Conservation (phyloP, 2,113 vertebrate genomes). For the Pomatorhinus ruficollis region DNA sequence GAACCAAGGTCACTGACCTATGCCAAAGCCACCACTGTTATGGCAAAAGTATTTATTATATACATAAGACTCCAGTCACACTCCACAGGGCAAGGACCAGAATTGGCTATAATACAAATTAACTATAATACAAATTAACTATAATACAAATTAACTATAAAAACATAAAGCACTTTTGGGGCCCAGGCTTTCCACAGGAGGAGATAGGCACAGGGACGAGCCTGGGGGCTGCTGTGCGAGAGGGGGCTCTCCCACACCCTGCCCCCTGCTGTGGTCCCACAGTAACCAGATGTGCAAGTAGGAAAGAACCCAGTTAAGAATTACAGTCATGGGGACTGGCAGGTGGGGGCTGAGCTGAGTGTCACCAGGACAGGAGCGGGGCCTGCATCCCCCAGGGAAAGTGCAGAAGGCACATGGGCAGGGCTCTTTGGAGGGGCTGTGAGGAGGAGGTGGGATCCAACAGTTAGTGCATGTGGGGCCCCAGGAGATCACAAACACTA, state of each 20-base stretch:
- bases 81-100: conserved; percentile 66
- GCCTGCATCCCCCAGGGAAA: neutral
- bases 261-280: conserved; percentile 9
- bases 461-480: neutral
- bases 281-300: conserved; percentile 50
- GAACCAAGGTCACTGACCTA: neutral
- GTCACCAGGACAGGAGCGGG: neutral
- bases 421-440: conserved; percentile 51
- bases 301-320: conserved; percentile 29
- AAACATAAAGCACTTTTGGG: conserved; percentile 73
- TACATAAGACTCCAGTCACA: conserved; percentile 64
- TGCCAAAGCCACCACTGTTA: neutral
- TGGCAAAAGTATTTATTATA: conserved; percentile 74
- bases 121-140: conserved; percentile 11
- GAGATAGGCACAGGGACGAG: conserved; percentile 49
- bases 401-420: conserved; percentile 68
- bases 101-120: conserved; percentile 58
- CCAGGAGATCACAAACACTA: neutral
- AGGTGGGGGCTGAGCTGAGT: neutral
- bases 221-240: neutral
- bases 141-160: conserved; percentile 69
- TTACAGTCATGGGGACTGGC: neutral
- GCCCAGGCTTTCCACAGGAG: conserved; percentile 55
- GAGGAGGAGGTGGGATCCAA: neutral
- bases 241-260: neutral